Conservation (phyloP, 2,888 invertebrate genomes). For the Anthrax anthrax region DNA sequence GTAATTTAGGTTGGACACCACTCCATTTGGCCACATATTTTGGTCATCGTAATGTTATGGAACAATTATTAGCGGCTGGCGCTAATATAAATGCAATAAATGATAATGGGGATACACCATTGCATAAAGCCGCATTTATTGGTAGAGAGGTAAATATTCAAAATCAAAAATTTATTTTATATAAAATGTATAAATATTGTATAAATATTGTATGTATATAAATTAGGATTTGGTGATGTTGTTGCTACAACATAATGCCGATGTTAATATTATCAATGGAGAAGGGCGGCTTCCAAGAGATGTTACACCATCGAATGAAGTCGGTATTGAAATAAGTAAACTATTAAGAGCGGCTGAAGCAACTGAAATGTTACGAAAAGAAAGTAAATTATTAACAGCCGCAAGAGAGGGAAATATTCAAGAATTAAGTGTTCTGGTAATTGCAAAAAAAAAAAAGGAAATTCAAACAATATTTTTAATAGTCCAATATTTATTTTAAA, state of each 20-base stretch:
- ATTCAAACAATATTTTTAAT: not conserved
- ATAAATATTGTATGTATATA: not conserved
- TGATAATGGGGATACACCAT: conserved; percentile 48
- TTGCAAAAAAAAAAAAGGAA: conserved; percentile 5
- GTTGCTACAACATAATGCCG: conserved; percentile 45
- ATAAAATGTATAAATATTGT: conserved; percentile 5
- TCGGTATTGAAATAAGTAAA: conserved; percentile 34
- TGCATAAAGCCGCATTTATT: conserved; percentile 55
- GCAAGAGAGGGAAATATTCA: conserved; percentile 45
- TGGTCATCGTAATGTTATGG: conserved; percentile 45
- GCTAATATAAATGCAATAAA: conserved; percentile 47
- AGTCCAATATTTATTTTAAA: not conserved
- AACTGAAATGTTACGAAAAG: conserved; percentile 40
- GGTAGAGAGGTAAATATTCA: conserved; percentile 43
- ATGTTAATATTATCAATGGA: conserved; percentile 47
- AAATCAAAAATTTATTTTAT: not conserved
- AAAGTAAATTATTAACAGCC: conserved; percentile 42
- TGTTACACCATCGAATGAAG: conserved; percentile 41
- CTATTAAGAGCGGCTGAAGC: conserved; percentile 45
- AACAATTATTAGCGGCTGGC: conserved; percentile 40
- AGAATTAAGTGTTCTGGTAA: conserved; percentile 42
- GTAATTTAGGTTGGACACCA: conserved; percentile 53
- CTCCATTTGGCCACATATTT: conserved; percentile 54
- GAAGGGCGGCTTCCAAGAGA: conserved; percentile 46
- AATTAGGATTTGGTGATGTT: conserved; percentile 46